A percentile compares a stretch with the other conserved stretches of the same genome.
phyloP scores from a whole-genome alignment of 2,888 invertebrate species.

The Drosophila aldrichi region DNA sequence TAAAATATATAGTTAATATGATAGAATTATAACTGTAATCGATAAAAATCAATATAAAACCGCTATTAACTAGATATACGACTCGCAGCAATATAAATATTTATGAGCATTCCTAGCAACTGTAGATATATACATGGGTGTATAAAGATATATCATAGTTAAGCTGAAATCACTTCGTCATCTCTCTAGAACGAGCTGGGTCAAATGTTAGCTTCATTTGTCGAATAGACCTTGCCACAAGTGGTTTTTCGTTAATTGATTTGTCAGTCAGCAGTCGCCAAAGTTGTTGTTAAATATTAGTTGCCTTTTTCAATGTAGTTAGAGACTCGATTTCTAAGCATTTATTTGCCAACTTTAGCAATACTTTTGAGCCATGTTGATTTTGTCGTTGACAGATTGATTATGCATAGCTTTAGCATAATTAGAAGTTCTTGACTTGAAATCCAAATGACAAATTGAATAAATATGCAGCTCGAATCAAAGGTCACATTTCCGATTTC shows the following conservation, averaged over 20 bases:
- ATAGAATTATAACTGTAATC: conserved; percentile 33
- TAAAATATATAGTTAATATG: conserved; percentile 4
- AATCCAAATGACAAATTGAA: background rate
- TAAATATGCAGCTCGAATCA: too few species aligned
- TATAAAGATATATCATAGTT: background rate
- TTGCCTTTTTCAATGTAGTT: conserved; percentile 7
- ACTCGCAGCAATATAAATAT: conserved; percentile 8
- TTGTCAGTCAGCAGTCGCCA: conserved; percentile 27
- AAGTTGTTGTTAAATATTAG: conserved; percentile 35
- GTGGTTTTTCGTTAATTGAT: conserved; percentile 41
- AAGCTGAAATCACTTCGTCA: conserved; percentile 1
- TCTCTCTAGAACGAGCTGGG: conserved; percentile 3
- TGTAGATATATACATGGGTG: background rate
- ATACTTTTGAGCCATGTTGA: background rate
- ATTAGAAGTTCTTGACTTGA: background rate
- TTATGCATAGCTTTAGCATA: background rate
- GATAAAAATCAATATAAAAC: conserved; percentile 12
- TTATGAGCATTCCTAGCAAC: background rate
- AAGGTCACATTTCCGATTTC: too few species aligned
- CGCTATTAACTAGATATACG: conserved; percentile 2
- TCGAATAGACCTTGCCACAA: conserved; percentile 8
- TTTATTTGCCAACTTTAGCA: background rate
- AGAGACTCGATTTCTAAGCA: background rate
- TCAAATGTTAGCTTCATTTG: conserved; percentile 19
- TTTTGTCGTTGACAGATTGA: background rate